Base-by-base conservation (phyloP, 2,797 vertebrate genomes). In the Dryobates pubescens region DNA sequence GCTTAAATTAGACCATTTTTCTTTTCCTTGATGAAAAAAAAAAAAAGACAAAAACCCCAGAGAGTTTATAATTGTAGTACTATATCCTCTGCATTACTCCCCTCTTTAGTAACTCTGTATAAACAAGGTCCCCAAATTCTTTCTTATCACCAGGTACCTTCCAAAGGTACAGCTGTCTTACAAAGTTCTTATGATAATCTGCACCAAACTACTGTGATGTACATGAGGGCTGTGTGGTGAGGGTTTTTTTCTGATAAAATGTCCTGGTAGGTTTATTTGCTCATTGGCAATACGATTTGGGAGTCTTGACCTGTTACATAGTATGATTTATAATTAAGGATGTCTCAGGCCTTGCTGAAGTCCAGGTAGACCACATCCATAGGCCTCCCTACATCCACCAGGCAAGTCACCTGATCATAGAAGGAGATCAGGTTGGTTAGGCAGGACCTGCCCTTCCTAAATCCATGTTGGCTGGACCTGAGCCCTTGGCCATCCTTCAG, bases 241-340 rank as follows among this genome's bases (percentile, higher is more conserved):
- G 51, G 26, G 3, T 15, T 73, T 49, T 73, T 49, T 68, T 63
- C 32, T 84, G 19, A 22, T 84, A 79, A 79, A 53, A 92, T 43
- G 41, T 61, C 49, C 68, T 80, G 86, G 65, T 69, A 69, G n/a
- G 22, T 78, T 89, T 90, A 57, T 87, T 93, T 91, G 45, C 76
- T 65, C 79, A 70, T 62, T 86, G 67, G 86, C 67, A 87, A 74
- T 22, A 38, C 26, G 34, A 64, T 68, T 94, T 88, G 90, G 67
- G 24, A 78, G 80, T 94, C 73, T 69, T 19, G 3, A 6, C 74
- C 76, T 72, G 36, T 69, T 81, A 8, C n/a, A 8, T 56, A 70
- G 45, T 67, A 45, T 51, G 57, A 79, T 88, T 88, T 73, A 79
- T 89, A 86, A 76, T 93, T 89, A 89, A 89, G 77, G 61, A 54